Evolutionary conservation across 2,888 invertebrate species (phyloP), one percentile per base, ranked within the genome.

Genomic region (Erynnis tages): DNA sequence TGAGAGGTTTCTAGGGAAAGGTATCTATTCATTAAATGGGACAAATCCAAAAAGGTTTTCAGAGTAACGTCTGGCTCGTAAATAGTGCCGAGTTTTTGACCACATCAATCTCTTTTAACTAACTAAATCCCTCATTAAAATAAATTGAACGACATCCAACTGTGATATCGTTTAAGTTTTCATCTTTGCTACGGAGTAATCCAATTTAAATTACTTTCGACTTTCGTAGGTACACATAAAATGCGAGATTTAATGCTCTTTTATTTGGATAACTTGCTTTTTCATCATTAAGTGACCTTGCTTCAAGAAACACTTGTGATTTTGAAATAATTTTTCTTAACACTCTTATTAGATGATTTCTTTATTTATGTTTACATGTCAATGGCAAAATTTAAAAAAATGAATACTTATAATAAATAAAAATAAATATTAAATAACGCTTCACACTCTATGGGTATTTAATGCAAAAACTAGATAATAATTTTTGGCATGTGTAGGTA

Each of bases 61-160:
- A 19, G 25, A 43, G 50, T 50, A 35, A 35, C 27, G 17, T 49
- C 35, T 27, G 41, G 8, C 34, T 50, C 27, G 13, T 50, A 50
- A 43, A 50, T 35, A 43, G 43, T 43, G 34, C 19, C 34, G 19
- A 27, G 40, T 27, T 27, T 35, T 41, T 43, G 32, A 49, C 40
- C 50, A 50, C 43, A 50, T 43, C 27, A 27, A 14, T n/a, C 41
- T 19, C 19, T 35, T 34, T 35, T 43, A 43, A 41, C 43, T 50
- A 29, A 50, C 50, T 35, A 32, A 43, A 49, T 21, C 43, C 27
- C 50, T 50, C 50, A 50, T 50, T 50, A 50, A 50, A 50, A 43
- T 50, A 43, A 50, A 35, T 19, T 50, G 32, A 50, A 41, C 27
- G 32, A 49, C 32, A 41, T 49, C 32, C 16, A 32, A 13, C 13